Evolutionary conservation across 2,888 invertebrate species (phyloP), one percentile per base, ranked within the genome.

Genomic region (Acleris sparsana): DNA sequence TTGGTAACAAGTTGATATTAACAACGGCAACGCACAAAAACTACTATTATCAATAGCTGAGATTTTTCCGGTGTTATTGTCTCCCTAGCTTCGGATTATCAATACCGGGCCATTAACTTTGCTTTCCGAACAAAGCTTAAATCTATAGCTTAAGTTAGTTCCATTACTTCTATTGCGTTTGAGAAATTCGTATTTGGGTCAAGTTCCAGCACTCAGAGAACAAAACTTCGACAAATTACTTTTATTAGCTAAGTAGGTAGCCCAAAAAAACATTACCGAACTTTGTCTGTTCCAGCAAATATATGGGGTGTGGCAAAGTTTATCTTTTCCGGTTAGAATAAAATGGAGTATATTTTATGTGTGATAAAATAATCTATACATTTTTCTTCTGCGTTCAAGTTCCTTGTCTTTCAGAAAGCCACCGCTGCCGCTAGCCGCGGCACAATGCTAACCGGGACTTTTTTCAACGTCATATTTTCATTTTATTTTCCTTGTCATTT

Each of bases 241-340:
- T 66, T 66, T 62, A 66, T 66, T 66, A 57, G 62, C 51, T 57
- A 39, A 66, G 61, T 66, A 66, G 52, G 66, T 62, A 33, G 49
- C 39, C 57, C 57, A 52, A 52, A 57, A 62, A 60, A 62, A 51
- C 49, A 55, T 55, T 64, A 39, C 29, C 44, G 43, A 64, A 64
- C 59, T 53, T 59, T 53, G 46, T 56, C 46, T 33, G 55, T 52
- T 46, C 9, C 2, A 18, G 20, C 46, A 44, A 52, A 56, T 22
- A 39, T 56, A 44, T 60, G 44, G 29, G 53, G 39, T 53, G 43
- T 57, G 39, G 4, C 4, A 56, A 55, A 22, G 17, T 56, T 9
- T 58, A 22, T 20, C 20, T 46, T 3, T n/a, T 18, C 16, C 17
- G 0, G 13, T 3, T 51, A 7, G 5, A 29, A 18, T 22, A 33